Evolutionary conservation across 2,888 invertebrate species (phyloP), one percentile per base, ranked within the genome.

Genomic region (Exephanes ischioxanthus): DNA sequence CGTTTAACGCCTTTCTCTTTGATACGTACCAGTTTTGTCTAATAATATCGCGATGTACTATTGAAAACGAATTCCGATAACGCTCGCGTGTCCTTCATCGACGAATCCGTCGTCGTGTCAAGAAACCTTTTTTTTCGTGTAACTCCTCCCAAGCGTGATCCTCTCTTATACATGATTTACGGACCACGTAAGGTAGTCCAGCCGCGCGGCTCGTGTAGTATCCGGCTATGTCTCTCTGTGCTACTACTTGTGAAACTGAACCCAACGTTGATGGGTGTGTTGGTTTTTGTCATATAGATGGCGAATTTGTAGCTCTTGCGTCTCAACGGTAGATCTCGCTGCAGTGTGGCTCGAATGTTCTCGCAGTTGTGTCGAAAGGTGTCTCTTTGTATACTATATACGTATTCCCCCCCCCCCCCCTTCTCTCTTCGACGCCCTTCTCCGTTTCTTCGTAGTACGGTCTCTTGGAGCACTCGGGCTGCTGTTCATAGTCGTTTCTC

Each of bases 261-360:
- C 51, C 3, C 14, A 19, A 55, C 37, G 81, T 61, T 67, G 72
- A 37, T 67, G 45, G 22, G 53, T 33, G 48, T 61, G 76, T 67
- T 77, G 16, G 67, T 30, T 48, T 70, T 70, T 53, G 72, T 67
- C 58, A 37, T 73, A 72, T 76, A 66, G 84, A 83, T 85, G 84
- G 76, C 76, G 68, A 80, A 75, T 72, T 68, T 63, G 45, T 51
- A 80, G 86, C 81, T 84, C 72, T 55, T 19, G 45, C 66, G 22
- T 73, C 66, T 61, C 58, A 79, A 67, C 86, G 86, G 48, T 73
- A 87, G 87, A 83, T 88, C 78, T 58, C 87, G 87, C 87, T 86
- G 77, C 73, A 19, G 26, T 45, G 75, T 70, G 30, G 30, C 48
- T 70, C 16, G 26, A 75, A 19, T n/a, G 61, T 53, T 61, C 51